Conservation (phyloP, 2,113 vertebrate genomes). For the Tichodroma muraria region DNA sequence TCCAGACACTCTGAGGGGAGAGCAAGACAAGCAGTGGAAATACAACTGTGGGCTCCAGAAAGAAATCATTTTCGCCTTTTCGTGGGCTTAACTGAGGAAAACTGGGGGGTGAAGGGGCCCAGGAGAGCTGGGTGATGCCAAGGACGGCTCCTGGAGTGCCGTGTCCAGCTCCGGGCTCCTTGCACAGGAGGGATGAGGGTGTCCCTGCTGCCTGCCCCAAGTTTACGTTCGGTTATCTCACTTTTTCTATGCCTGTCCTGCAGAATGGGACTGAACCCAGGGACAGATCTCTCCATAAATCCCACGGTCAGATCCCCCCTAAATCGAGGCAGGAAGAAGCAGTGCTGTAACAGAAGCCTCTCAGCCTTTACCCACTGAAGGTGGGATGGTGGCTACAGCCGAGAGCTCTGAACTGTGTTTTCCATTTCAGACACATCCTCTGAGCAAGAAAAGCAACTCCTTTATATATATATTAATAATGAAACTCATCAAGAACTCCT, state of each 20-base stretch:
- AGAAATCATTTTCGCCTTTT: background rate
- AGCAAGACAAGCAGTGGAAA: background rate
- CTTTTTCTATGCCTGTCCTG: background rate
- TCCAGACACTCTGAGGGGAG: background rate
- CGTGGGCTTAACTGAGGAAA: fast-evolving
- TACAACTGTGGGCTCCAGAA: background rate
- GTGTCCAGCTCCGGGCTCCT: background rate
- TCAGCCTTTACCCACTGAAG: background rate
- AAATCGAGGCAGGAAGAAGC: background rate
- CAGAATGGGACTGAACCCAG: background rate
- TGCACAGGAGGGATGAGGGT: fast-evolving
- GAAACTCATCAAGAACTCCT: background rate
- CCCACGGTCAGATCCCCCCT: background rate
- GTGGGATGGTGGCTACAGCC: background rate
- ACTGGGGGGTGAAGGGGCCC: too few species aligned
- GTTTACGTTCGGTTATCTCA: background rate
- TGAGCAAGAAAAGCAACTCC: background rate
- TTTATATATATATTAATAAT: background rate
- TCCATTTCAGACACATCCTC: background rate
- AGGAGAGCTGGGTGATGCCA: background rate
- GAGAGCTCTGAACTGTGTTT: background rate
- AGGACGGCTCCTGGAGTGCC: background rate
- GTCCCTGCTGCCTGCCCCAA: background rate
- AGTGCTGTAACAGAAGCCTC: background rate
- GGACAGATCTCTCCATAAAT: background rate